Conservation (phyloP, 2,797 vertebrate species). For the Sebastiscus tertius region DNA sequence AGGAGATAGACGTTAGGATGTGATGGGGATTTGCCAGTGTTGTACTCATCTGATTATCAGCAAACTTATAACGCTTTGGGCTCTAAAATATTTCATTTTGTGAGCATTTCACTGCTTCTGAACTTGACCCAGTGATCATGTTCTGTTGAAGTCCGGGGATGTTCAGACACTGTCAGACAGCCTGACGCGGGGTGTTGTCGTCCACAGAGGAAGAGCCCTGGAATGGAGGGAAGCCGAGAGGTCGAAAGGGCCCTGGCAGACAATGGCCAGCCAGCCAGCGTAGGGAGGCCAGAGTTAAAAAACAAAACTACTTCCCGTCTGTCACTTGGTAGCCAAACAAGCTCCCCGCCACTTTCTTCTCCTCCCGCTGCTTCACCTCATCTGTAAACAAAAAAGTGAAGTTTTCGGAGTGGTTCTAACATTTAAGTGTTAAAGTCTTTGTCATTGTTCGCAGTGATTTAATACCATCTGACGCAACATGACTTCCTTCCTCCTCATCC, state of each 20-base stretch:
- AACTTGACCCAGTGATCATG: background rate
- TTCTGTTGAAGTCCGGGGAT: slow-evolving; percentile 42
- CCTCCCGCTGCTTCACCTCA: slow-evolving; percentile 12
- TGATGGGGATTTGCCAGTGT: background rate
- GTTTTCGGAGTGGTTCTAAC: background rate
- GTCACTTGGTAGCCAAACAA: slow-evolving; percentile 46
- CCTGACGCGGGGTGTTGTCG: slow-evolving; percentile 78
- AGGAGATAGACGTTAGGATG: background rate
- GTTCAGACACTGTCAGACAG: slow-evolving; percentile 71
- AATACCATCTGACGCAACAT: slow-evolving; percentile 35
- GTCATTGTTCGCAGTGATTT: slow-evolving; percentile 59
- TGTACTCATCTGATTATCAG: background rate
- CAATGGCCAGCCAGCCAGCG: slow-evolving; percentile 70
- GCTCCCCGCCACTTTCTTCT: slow-evolving; percentile 58
- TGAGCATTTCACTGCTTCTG: background rate
- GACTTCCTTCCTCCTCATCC: slow-evolving; percentile 58
- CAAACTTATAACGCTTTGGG: background rate
- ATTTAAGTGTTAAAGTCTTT: background rate
- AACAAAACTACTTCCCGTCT: slow-evolving; percentile 65
- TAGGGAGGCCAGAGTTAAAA: slow-evolving; percentile 57
- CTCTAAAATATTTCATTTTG: background rate
- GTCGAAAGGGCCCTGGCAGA: slow-evolving; percentile 75
- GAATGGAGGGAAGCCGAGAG: slow-evolving; percentile 80
- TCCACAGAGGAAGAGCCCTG: slow-evolving; percentile 80
- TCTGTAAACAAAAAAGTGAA: slow-evolving; percentile 25